A percentile compares a stretch with the other conserved stretches of the same genome.
phyloP scores from a whole-genome alignment of 2,888 invertebrate species.

The Aphodius sticticus region DNA sequence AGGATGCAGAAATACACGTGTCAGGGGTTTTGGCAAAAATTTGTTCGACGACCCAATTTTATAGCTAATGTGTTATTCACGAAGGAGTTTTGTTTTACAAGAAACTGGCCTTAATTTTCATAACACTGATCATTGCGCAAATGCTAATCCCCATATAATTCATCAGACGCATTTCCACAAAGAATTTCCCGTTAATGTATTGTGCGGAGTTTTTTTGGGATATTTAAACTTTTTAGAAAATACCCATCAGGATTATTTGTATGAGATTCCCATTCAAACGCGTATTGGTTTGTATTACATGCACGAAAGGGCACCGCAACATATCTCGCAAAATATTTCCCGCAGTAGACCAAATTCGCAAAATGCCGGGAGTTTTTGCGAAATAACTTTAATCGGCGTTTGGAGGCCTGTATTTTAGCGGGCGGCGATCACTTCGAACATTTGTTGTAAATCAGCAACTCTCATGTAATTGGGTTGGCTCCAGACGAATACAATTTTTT shows the following conservation, averaged over 20 bases:
- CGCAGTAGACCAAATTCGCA: background rate
- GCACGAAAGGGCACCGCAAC: background rate
- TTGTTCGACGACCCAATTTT: background rate
- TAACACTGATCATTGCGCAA: background rate
- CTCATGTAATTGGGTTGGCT: no score
- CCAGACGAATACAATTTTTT: no score
- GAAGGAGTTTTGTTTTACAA: constrained; percentile 15
- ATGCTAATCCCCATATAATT: constrained; percentile 14
- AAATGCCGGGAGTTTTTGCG: background rate
- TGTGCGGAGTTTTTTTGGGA: no score
- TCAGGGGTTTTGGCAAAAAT: background rate
- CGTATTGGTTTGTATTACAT: background rate
- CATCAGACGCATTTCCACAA: constrained; percentile 12
- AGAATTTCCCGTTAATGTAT: background rate
- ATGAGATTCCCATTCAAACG: constrained; percentile 17
- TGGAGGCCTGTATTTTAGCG: background rate
- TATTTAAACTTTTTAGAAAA: background rate
- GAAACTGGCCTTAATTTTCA: constrained; percentile 14
- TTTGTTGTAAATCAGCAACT: background rate
- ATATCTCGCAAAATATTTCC: background rate
- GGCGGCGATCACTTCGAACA: background rate
- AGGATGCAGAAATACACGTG: no score
- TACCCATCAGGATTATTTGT: background rate
- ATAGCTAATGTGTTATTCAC: constrained; percentile 25
- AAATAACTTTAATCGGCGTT: background rate